Evolutionary conservation across 1,140 invertebrate genomes (phyloP), one percentile per base, ranked within the genome.

Genomic region (Caenorhabditis brenneri): DNA sequence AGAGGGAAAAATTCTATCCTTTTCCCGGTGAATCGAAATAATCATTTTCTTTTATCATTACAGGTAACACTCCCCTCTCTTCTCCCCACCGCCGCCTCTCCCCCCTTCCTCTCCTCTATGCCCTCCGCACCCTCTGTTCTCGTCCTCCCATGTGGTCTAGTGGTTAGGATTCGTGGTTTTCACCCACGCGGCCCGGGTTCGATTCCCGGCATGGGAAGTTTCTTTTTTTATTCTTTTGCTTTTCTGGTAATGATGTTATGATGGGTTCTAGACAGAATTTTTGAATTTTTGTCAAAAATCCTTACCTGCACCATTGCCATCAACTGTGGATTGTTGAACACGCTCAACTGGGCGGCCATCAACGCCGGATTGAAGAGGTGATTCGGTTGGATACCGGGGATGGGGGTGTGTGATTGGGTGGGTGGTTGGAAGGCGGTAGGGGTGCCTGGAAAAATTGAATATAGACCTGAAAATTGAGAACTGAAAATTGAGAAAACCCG

Each of bases 141-240:
- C 22, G 36, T 74, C 80, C 81, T 80, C 78, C 78, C 78, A 80
- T 80, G 78, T 80, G 78, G 78, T 80, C 78, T 80, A 80, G 78
- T 82, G 94, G 94, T 93, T 94, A 94, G 94, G 94, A 94, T 94
- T 94, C 93, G 94, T 94, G 94, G 94, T 94, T 94, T 93, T 94
- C 94, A 94, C 94, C 94, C 94, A 94, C 93, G 93, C 94, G 94
- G 93, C 93, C 93, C 93, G 94, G 94, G 94, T 94, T 94, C 94
- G 93, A 94, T 94, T 94, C 94, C 94, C 94, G 94, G 94, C 94
- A 94, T 93, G 93, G 94, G 94, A 94, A 94, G 46, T 74, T 74
- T 46, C 22, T 74, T 74, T 74, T 74, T 74, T n/a, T 15, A 2
- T 6, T 74, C 42, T 74, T 74, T 39, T 24, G 29, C 22, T 39